A percentile compares a stretch with the other conserved stretches of the same genome.
Conservation (phyloP, 2,113 vertebrate species). For the Stegastes partitus region DNA sequence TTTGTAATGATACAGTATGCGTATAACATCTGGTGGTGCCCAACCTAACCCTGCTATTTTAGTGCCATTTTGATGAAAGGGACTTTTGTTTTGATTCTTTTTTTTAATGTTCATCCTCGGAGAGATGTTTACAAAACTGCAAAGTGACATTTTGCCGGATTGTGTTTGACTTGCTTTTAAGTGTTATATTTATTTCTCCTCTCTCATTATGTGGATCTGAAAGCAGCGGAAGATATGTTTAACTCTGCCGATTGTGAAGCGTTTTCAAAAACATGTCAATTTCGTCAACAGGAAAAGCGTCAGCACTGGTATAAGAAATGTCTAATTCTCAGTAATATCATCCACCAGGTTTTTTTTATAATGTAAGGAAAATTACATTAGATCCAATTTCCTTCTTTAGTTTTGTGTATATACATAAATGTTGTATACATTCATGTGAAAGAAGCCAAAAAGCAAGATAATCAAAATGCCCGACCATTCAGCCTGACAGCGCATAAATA, state of each 20-base stretch:
- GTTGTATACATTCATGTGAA: too few relatives aligned
- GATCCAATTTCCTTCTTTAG: too few relatives aligned
- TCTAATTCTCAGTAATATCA: too few relatives aligned
- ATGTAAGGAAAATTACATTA: too few relatives aligned
- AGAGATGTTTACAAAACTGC: conserved; percentile 33
- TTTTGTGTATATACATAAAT: too few relatives aligned
- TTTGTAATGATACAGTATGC: conserved; percentile 13
- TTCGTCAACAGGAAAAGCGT: conserved; percentile 1
- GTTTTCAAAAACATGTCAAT: conserved; percentile 12
- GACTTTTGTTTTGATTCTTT: too few relatives aligned
- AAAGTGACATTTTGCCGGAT: conserved; percentile 22
- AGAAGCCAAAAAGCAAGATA: too few relatives aligned
- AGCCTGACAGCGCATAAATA: too few relatives aligned
- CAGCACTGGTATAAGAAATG: too few relatives aligned
- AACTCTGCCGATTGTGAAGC: not conserved
- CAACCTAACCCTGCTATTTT: not conserved
- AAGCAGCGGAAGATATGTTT: conserved; percentile 22
- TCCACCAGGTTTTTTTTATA: too few relatives aligned
- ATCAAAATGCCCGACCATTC: too few relatives aligned
- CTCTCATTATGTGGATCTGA: conserved; percentile 32
- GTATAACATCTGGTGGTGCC: conserved; percentile 16
- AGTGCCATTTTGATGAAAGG: conserved; percentile 1
- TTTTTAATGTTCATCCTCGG: too few relatives aligned
- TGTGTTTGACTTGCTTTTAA: conserved; percentile 40
- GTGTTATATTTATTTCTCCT: conserved; percentile 34